Evolutionary conservation across 2,888 invertebrate genomes (phyloP), one percentile per base, ranked within the genome.

Genomic region (Cerastoderma edule): DNA sequence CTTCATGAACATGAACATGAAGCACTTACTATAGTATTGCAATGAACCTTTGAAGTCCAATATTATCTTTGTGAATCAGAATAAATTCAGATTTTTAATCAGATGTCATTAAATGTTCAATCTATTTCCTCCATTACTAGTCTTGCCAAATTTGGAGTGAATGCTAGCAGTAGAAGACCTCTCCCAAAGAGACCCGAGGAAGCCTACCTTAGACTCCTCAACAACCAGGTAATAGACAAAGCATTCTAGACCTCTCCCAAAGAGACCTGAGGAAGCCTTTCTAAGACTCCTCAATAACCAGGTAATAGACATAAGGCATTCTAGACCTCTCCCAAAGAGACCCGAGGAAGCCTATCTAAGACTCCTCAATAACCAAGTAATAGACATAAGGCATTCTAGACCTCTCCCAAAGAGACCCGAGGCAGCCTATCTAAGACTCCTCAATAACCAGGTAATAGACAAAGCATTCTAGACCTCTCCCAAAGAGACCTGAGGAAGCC

Each of bases 341-440:
- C 85, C 87, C 6, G 83, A 79, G 53, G 80, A 83, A 46, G 84
- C 81, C 6, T 86, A 87, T 67, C 73, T 84, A 32, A 71, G 87
- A 63, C 75, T 85, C 16, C 72, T 85, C 0, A 19, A 75, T 22
- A 80, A 83, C 64, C 85, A 85, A 80, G 85, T 74, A 71, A 57
- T n/a, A 13, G 8, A 16, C 27, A 28, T 54, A 27, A 27, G 54
- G 16, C 16, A 39, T 10, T 39, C 39, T 10, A 13, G 16, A 13
- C 16, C 8, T 16, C 8, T 10, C 39, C 39, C 16, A 39, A 13
- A 16, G 8, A 16, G 39, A 39, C 8, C 39, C 10, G 16, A 8
- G 16, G 39, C 10, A 39, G 16, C 16, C 39, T 39, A 39, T 39
- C 10, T 39, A 13, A 13, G 39, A 39, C 16, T 8, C 39, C 16